Evolutionary conservation across 2,113 vertebrate species (phyloP), one percentile per base, ranked within the genome.

Genomic region (Raja brachyura): DNA sequence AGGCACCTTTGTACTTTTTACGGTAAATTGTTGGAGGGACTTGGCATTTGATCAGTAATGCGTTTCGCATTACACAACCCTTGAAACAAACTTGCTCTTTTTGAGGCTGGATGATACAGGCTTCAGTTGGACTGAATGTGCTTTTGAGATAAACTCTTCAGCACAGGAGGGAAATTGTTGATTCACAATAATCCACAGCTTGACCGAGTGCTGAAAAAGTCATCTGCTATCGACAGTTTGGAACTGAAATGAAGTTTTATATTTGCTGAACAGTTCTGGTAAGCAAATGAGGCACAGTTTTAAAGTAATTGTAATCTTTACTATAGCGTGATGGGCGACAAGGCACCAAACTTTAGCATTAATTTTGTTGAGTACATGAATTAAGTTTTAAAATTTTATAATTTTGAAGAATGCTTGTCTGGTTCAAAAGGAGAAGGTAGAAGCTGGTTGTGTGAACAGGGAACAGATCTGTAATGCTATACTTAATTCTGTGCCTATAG

Each of bases 1-100:
- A 92, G 68, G 66, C 90, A 70, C 90, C 90, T 92, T 92, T 92
- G 90, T 92, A 92, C 63, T 73, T 90, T 28, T 90, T 54, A 70
- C 31, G 14, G 25, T 28, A 92, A 39, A 1, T 48, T 54, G 90
- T 70, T 92, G 25, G 66, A 92, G 39, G 28, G 14, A 88, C n/a
- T 85, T 92, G 68, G 66, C 33, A 74, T 54, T 63, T 48, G 39
- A 92, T 33, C 63, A 90, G 33, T 68, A 90, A 39, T 66, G 11
- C 28, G 2, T 68, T 9, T 68, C 5, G 4, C 68, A 28, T 92
- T 73, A 63, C 66, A 48, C 39, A 22, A 73, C 9, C 66, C 10
- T 0, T 74, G 70, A 73, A 74, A 73, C 90, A 74, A 48, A 54
- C 70, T 92, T 54, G 39, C 68, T 92, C 0, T 25, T 48, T 11